Percentiles rank a stretch among this genome's conserved stretches.
phyloP scores from a whole-genome alignment of 2,797 vertebrate genomes.

The Gambusia yucatana region DNA sequence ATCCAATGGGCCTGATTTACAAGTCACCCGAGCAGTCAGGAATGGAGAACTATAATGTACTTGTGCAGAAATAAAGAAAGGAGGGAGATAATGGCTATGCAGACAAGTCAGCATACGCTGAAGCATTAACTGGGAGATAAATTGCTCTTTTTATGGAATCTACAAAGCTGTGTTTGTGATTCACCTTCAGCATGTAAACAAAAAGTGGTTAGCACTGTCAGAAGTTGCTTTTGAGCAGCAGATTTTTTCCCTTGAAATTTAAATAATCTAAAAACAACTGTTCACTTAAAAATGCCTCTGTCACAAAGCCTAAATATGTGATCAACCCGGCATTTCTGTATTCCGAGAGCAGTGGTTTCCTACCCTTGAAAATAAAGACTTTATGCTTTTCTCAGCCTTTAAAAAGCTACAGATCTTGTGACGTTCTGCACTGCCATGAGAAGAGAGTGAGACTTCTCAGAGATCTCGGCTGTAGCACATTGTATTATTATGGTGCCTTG shows the following conservation, averaged over 20 bases:
- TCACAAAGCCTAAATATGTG: constrained; percentile 13
- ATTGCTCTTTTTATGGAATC: constrained; percentile 62
- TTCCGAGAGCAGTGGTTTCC: constrained; percentile 13
- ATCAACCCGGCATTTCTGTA: constrained; percentile 28
- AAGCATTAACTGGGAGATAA: constrained; percentile 59
- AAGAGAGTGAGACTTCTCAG: constrained; percentile 47
- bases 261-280: constrained; percentile 4
- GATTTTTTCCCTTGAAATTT: constrained; percentile 14
- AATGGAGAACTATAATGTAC: constrained; percentile 66
- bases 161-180: constrained; percentile 51
- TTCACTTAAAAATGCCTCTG: not conserved
- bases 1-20: constrained; percentile 62
- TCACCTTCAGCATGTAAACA: constrained; percentile 39
- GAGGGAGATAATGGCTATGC: constrained; percentile 37
- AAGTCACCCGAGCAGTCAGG: constrained; percentile 46
- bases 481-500: not conserved
- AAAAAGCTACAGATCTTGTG: constrained; percentile 60
- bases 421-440: constrained; percentile 66
- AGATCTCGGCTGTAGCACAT: constrained; percentile 27
- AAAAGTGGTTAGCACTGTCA: constrained; percentile 4
- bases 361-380: constrained; percentile 29
- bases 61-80: constrained; percentile 53
- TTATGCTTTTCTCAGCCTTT: constrained; percentile 35
- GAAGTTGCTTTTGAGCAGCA: constrained; percentile 12
- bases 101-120: constrained; percentile 36